Evolutionary conservation across 2,888 invertebrate genomes (phyloP).

Genomic region (Eudasyphora cyanicolor): DNA sequence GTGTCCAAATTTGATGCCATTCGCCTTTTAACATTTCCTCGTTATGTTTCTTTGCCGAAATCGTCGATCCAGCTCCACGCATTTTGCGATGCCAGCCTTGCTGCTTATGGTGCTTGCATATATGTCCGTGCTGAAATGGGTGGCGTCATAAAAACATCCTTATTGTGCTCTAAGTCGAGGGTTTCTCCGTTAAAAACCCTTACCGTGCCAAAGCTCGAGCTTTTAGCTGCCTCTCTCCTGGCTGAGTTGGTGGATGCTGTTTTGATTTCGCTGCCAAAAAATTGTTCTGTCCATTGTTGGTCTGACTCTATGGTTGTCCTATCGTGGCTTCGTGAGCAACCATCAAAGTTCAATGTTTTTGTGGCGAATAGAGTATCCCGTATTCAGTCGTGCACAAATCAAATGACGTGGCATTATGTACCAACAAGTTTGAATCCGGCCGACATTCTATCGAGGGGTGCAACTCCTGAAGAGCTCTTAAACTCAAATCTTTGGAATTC

Average conservation of each 20-base stretch:
- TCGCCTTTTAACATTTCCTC: conserved; percentile 47
- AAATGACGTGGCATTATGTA: conserved; percentile 53
- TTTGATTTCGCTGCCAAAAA: conserved; percentile 13
- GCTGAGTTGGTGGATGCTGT: not conserved
- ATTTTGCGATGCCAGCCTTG: conserved; percentile 57
- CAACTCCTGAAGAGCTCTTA: conserved; percentile 37
- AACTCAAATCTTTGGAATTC: conserved; percentile 4
- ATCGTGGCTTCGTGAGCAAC: conserved; percentile 46
- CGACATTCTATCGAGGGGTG: conserved; percentile 44
- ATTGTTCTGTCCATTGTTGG: conserved; percentile 50
- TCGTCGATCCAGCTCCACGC: too few species aligned
- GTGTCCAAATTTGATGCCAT: too few species aligned
- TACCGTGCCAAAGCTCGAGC: conserved; percentile 58
- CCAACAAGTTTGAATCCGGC: conserved; percentile 41
- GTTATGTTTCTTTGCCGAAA: too few species aligned
- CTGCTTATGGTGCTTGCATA: conserved; percentile 48
- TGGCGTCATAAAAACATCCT: not conserved
- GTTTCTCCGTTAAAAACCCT: conserved; percentile 47
- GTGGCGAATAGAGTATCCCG: conserved; percentile 38
- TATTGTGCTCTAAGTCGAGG: conserved; percentile 55
- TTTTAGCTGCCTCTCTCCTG: conserved; percentile 48
- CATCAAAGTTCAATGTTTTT: conserved; percentile 48
- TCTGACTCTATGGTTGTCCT: conserved; percentile 48
- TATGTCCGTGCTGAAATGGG: conserved; percentile 22
- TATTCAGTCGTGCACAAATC: conserved; percentile 39